Evolutionary conservation across 2,888 invertebrate genomes (phyloP), one percentile per base, ranked within the genome.

Genomic region (Nomada ferruginata): DNA sequence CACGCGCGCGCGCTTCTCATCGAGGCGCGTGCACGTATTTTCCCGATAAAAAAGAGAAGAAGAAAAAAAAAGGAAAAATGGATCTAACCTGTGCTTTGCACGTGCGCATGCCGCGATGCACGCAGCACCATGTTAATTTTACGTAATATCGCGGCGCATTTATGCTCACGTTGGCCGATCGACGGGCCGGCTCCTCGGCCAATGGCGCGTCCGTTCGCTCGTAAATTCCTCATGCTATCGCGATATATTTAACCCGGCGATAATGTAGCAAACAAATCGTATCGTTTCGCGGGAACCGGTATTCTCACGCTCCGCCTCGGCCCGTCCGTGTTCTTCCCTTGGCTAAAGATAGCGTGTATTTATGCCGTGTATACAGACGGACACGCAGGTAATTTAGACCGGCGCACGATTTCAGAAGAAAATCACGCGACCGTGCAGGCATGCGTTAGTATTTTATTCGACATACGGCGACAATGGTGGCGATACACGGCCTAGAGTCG

Each of bases 251-350:
- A 75, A 84, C 84, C 71, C 64, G 61, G 73, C 73, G 84, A 88
- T 88, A 86, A 87, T 75, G 79, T 66, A 74, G 71, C 78, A 74
- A 84, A 73, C 84, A 74, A 87, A 85, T 85, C 86, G 77, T 79
- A 87, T 87, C 82, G 82, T 84, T 86, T 83, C 72, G 42, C 82
- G 57, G 72, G 75, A 87, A 87, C 88, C 86, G 88, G 87, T 87
- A 87, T 86, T 86, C 86, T 82, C 84, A 84, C 76, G 82, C 83
- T 87, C 72, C 61, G 36, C 72, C 70, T 57, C 77, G 53, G 70
- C 36, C 23, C 75, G 60, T 76, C 59, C 77, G 65, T 42, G 64
- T 73, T 68, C 57, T 52, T 57, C 29, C 44, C 42, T 55, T 26
- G 57, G 71, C 87, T 87, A 84, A 87, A 87, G 84, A 87, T 85